phyloP scores from a whole-genome alignment of 1,140 invertebrate species.

The Drosophila tani region DNA sequence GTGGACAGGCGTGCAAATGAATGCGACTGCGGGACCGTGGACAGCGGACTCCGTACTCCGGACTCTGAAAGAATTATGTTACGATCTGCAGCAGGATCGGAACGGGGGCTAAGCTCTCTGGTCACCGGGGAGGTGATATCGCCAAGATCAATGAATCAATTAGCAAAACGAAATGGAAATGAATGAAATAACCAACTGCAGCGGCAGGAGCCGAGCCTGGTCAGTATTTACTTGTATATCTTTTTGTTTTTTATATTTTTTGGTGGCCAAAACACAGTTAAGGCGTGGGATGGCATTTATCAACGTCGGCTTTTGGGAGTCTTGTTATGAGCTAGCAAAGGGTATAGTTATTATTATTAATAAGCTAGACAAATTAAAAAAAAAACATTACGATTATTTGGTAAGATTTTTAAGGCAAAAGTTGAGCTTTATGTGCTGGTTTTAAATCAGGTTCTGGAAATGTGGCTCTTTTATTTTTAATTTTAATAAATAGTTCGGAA shows the following conservation, averaged over 20 bases:
- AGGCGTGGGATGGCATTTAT: conserved; percentile 83
- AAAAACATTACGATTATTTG: too few species aligned
- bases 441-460: too few species aligned
- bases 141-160: conserved; percentile 83
- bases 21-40: conserved; percentile 44
- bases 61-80: conserved; percentile 69
- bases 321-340: conserved; percentile 9
- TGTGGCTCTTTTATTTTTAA: too few species aligned
- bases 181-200: conserved; percentile 64
- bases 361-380: too few species aligned
- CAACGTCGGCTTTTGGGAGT: conserved; percentile 61
- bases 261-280: conserved; percentile 22
- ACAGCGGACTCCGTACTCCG: not conserved
- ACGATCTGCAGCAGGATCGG: conserved; percentile 51
- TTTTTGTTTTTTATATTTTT: conserved; percentile 6
- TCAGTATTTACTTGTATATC: conserved; percentile 29
- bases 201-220: conserved; percentile 15
- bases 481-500: too few species aligned
- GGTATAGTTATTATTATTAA: too few species aligned
- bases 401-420: too few species aligned
- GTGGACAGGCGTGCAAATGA: conserved; percentile 75
- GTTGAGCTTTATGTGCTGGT: too few species aligned
- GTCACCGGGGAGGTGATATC: conserved; percentile 57
- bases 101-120: conserved; percentile 29
- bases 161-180: conserved; percentile 79